phyloP scores from a whole-genome alignment of 1,140 invertebrate species.

The Calephelis nemesis region DNA sequence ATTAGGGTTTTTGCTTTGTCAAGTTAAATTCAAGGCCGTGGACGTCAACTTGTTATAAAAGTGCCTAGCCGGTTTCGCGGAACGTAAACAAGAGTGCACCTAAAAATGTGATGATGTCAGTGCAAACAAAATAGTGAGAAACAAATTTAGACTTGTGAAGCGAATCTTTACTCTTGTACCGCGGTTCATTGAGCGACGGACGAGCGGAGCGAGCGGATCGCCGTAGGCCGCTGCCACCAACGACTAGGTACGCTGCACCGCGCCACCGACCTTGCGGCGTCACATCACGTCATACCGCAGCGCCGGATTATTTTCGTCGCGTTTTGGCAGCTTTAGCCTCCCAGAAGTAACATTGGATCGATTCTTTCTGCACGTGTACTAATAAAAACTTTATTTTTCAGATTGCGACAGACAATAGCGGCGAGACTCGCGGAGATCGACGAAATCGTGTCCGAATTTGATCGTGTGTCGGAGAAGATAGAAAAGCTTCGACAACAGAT shows the following conservation, averaged over 20 bases:
- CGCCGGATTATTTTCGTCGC: slow-evolving; percentile 70
- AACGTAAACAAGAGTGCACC: slow-evolving; percentile 73
- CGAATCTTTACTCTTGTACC: slow-evolving; percentile 43
- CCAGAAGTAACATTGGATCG: slow-evolving; percentile 38
- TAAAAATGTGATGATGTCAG: slow-evolving; percentile 74
- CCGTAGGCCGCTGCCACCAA: slow-evolving; percentile 69
- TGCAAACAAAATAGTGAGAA: slow-evolving; percentile 65
- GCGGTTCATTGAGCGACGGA: slow-evolving; percentile 74
- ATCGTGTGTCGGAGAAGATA: slow-evolving; percentile 81
- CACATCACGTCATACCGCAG: slow-evolving; percentile 57
- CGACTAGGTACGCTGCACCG: slow-evolving; percentile 58
- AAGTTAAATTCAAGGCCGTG: slow-evolving; percentile 49
- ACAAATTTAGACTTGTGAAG: slow-evolving; percentile 66
- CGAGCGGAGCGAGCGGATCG: slow-evolving; percentile 70
- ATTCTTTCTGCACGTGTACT: slow-evolving; percentile 38
- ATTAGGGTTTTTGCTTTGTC: slow-evolving; percentile 32
- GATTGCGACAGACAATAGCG: slow-evolving; percentile 76
- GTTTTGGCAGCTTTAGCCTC: slow-evolving; percentile 62
- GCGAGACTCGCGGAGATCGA: slow-evolving; percentile 75
- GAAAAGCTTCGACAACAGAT: slow-evolving; percentile 82
- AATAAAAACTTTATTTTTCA: slow-evolving; percentile 53
- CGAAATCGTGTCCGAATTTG: slow-evolving; percentile 71
- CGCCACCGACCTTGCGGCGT: slow-evolving; percentile 65
- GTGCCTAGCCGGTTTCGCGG: slow-evolving; percentile 46
- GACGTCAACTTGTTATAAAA: slow-evolving; percentile 46